Evolutionary conservation across 1,140 invertebrate genomes (phyloP).

Genomic region (Coenobita brevimanus): DNA sequence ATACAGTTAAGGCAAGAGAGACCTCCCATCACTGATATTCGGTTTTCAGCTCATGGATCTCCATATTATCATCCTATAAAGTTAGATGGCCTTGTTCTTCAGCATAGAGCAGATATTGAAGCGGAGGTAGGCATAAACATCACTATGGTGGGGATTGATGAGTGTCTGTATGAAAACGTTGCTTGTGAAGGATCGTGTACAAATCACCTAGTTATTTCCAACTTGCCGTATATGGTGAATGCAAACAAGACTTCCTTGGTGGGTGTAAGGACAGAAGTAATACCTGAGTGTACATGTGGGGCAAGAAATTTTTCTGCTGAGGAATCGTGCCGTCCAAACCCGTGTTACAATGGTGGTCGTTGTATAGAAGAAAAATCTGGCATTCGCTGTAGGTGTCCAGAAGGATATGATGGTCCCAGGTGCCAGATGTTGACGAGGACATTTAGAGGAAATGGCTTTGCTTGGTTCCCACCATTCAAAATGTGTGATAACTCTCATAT

Average conservation of each 20-base stretch:
- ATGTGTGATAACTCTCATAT: constrained; percentile 97
- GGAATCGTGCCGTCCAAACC: constrained; percentile 90
- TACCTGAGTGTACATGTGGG: constrained; percentile 92
- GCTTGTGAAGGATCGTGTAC: constrained; percentile 97
- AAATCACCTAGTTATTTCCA: constrained; percentile 90
- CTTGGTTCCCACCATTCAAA: constrained; percentile 95
- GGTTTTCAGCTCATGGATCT: constrained; percentile 95
- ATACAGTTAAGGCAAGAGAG: constrained; percentile 89
- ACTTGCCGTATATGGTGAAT: constrained; percentile 94
- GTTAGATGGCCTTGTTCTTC: constrained; percentile 94
- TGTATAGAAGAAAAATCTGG: constrained; percentile 84
- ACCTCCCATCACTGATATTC: constrained; percentile 92
- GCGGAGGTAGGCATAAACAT: constrained; percentile 94
- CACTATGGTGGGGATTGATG: constrained; percentile 97
- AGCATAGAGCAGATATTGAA: constrained; percentile 88
- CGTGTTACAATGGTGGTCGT: constrained; percentile 95
- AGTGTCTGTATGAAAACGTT: constrained; percentile 95
- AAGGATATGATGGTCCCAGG: constrained; percentile 92
- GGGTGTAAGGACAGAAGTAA: constrained; percentile 87
- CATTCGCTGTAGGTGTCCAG: constrained; percentile 87
- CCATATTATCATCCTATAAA: constrained; percentile 96
- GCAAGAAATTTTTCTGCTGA: constrained; percentile 91
- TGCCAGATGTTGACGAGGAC: constrained; percentile 96
- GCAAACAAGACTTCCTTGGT: constrained; percentile 96
- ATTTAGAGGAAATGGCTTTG: constrained; percentile 94